Evolutionary conservation across 2,113 vertebrate genomes (phyloP).

Genomic region (Lates calcarifer): DNA sequence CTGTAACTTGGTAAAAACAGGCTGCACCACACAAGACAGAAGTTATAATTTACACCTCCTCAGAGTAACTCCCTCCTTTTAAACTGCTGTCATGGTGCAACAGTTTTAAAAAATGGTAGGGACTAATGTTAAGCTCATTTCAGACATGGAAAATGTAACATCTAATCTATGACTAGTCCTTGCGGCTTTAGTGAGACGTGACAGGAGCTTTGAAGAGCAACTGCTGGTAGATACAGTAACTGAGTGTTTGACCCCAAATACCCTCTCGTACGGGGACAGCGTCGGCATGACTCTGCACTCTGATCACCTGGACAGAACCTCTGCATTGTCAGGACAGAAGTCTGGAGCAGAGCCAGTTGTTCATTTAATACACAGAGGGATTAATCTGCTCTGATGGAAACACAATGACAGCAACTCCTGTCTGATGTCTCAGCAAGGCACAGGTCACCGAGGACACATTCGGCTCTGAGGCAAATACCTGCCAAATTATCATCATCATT

Average conservation of each 20-base stretch:
- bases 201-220: too few relatives aligned
- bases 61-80: too few relatives aligned
- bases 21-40: too few relatives aligned
- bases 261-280: conserved; percentile 3
- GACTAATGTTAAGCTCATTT: too few relatives aligned
- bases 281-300: conserved; percentile 48
- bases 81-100: too few relatives aligned
- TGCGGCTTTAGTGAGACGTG: too few relatives aligned
- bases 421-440: conserved; percentile 25
- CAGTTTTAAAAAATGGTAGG: too few relatives aligned
- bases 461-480: not conserved
- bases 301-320: conserved; percentile 25
- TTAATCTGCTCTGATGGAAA: conserved; percentile 54
- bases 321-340: conserved; percentile 23
- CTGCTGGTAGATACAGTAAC: too few relatives aligned
- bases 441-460: conserved; percentile 40
- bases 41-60: too few relatives aligned
- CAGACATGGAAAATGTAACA: too few relatives aligned
- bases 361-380: conserved; percentile 46
- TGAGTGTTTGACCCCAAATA: conserved; percentile 17
- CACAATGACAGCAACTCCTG: conserved; percentile 34
- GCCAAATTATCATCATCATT: not conserved
- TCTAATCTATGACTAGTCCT: too few relatives aligned
- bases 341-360: conserved; percentile 53
- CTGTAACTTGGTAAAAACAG: too few relatives aligned